These are phyloP conservation scores for cattle (Bos taurus) DNA, from an alignment of 2,113 vertebrate species.

Conservation along the genomic window ARS-UCD2.0 NC_037333.1:16725001-16725500, in stretches of 20 bases:
- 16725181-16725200: neutral
- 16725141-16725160: constrained; percentile 38
- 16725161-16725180: constrained; percentile 33
- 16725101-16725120: constrained; percentile 59
- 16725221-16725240: neutral
- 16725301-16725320: neutral
- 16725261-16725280: constrained; percentile 30
- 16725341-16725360: neutral
- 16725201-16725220: neutral
- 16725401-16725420: neutral
- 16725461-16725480: rapidly evolving
- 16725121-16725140: constrained; percentile 66
- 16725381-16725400: neutral
- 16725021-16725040: constrained; percentile 71
- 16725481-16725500: rapidly evolving
- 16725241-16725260: neutral
- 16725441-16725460: neutral
- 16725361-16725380: neutral
- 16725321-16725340: neutral
- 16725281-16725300: neutral
- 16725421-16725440: neutral
- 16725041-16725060: constrained; percentile 63
- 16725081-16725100: constrained; percentile 65
- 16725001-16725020: constrained; percentile 83
- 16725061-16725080: constrained; percentile 62